These are phyloP conservation scores for Pocillopora meandrina DNA, from an alignment of 92 coral and sea anemone genomes.

Conservation along the genomic window DNA sequence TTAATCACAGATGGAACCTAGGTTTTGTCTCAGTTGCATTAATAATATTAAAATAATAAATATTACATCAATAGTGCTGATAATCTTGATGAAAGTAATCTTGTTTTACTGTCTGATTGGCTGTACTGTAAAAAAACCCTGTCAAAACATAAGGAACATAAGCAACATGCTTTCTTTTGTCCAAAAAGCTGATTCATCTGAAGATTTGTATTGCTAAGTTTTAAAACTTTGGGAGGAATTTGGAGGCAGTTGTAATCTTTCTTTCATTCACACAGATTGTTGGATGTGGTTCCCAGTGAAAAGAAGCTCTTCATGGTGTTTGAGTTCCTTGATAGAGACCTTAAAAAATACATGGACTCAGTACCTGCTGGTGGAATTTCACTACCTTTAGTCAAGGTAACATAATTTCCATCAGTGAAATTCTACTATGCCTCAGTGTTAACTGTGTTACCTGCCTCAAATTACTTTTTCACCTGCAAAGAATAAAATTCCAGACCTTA, in stretches of 20 bases:
- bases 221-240: not conserved
- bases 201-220: too few species aligned
- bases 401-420: not conserved
- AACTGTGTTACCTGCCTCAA: too few species aligned
- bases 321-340: conserved; percentile 94
- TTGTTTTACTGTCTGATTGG: too few species aligned
- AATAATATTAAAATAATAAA: too few species aligned
- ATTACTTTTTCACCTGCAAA: too few species aligned
- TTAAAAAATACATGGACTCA: conserved; percentile 97
- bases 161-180: not conserved
- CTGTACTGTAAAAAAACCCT: too few species aligned
- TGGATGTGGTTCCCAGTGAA: conserved; percentile 90
- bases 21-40: too few species aligned
- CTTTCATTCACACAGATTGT: conserved; percentile 57
- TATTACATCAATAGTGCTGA: too few species aligned
- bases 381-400: conserved; percentile 88
- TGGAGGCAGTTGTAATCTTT: not conserved
- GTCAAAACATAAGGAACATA: too few species aligned
- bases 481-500: too few species aligned
- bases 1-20: too few species aligned
- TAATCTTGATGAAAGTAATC: too few species aligned
- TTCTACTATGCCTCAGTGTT: not conserved
- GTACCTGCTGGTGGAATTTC: conserved; percentile 94
- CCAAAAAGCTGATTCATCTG: not conserved
- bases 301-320: conserved; percentile 92